Evolutionary conservation across 2,888 invertebrate species (phyloP), one percentile per base, ranked within the genome.

Genomic region (Drosophila ustulata): DNA sequence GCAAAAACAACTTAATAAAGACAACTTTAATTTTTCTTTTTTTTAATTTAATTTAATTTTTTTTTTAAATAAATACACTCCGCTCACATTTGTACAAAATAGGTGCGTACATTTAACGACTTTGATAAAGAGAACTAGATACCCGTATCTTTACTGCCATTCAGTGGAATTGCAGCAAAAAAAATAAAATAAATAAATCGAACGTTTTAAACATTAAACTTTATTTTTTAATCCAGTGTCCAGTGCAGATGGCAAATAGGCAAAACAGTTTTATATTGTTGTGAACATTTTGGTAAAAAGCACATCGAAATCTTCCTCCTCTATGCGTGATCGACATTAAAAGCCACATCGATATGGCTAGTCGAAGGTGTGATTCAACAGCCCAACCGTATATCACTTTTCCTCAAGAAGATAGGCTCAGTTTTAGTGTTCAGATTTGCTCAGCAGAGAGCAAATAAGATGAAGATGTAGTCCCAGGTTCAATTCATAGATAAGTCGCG

Each of bases 101-200:
- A 37, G 4, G 37, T 37, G 37, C 11, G 37, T 37, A 37, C 37
- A 4, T n/a, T 37, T 37, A 37, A 37, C 37, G n/a, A 37, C 37
- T 37, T 37, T 11, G n/a, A 37, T 37, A 37, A 37, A 37, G 37
- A n/a, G n/a, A 37, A 37, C 37, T 37, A n/a, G 37, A 37, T n/a
- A n/a, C 37, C 37, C 37, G 37, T 34, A 34, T 34, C 34, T 11
- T 34, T 11, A 11, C 34, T 0, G 11, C 11, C 37, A 37, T 37
- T 37, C 37, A n/a, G n/a, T 37, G 11, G 11, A 37, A 37, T 37
- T n/a, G 37, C 37, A 4, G 37, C 37, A 37, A 37, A 37, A 5
- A 37, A 37, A 11, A 37, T 37, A 37, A 37, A 37, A n/a, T n/a
- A 37, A 37, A 37, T n/a, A 37, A n/a, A 32, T 6, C 8, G 9